Base-by-base conservation (phyloP, 2,113 vertebrate species). In the Etia nguti region DNA sequence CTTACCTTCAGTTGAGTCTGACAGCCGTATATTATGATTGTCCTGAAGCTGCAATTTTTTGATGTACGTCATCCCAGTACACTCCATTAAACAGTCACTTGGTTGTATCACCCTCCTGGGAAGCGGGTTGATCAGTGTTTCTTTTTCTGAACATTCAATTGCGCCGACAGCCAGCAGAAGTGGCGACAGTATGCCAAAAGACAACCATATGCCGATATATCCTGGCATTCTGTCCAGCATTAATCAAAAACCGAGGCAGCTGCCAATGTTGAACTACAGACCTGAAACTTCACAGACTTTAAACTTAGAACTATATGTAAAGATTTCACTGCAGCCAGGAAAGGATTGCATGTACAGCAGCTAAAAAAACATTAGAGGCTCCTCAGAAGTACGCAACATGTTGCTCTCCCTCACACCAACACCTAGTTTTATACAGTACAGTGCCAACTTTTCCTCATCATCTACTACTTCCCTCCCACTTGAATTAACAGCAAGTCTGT, bases 1-100 rank as follows among this genome's bases (percentile, higher is more conserved):
- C 96, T 94, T 92, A 97, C 96, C 95, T 85, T 92, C 84, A 7
- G 83, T 83, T 6, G 95, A 93, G 85, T 95, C 93, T 91, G 12
- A 83, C 24, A 96, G 90, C 10, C 93, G 90, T 10, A 96, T 92
- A 13, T 94, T 96, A 46, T 68, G 82, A 11, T 75, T 90, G 52
- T 94, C 91, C 88, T 91, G 92, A 13, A 91, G 88, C 20, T 86
- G 83, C 52, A 92, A 1, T 83, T 96, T 95, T 52, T 62, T 92
- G 34, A 77, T 22, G 89, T 92, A 96, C 0, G 93, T 96, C 89
- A 91, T 91, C 6, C 48, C 82, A 3, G 94, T 95, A 87, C 96
- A 97, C 75, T 90, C 92, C 68, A 95, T 22, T 48, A 96, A 89
- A 84, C 96, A 97, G 5, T 91, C 90, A 1, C 94, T 91, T 4